Conservation (phyloP, 2,888 invertebrate species). For the Brachylomia viminalis region DNA sequence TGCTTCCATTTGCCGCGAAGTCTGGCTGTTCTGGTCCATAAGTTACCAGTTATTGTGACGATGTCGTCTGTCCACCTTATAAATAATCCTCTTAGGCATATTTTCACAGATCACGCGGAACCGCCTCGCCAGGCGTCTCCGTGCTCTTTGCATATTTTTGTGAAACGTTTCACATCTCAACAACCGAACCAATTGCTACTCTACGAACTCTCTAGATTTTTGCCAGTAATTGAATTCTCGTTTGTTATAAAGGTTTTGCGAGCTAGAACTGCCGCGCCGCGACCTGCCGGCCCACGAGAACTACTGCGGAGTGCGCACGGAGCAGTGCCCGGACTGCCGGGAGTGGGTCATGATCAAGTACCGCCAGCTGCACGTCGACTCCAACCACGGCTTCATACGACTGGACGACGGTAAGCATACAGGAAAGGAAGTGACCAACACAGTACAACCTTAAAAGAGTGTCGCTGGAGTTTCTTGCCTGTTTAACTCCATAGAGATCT, state of each 20-base stretch:
- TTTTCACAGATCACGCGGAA: too few species aligned
- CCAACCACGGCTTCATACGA: constrained; percentile 92
- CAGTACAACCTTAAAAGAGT: not conserved
- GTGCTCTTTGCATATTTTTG: not conserved
- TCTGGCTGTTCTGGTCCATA: too few species aligned
- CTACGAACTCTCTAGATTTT: not conserved
- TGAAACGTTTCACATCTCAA: not conserved
- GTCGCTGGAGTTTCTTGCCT: not conserved
- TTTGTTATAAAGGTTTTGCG: constrained; percentile 86
- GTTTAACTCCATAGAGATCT: not conserved
- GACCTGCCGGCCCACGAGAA: constrained; percentile 92
- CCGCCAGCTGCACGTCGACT: constrained; percentile 91
- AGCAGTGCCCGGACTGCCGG: constrained; percentile 92
- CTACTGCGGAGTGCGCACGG: constrained; percentile 93
- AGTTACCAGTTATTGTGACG: too few species aligned
- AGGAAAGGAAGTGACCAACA: not conserved
- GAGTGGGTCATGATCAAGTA: constrained; percentile 93
- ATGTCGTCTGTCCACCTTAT: too few species aligned
- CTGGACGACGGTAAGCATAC: constrained; percentile 89
- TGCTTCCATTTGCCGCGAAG: too few species aligned
- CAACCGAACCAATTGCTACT: not conserved
- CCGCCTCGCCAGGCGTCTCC: too few species aligned
- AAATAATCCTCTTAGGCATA: not conserved
- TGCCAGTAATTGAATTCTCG: not conserved
- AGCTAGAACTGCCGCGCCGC: constrained; percentile 91